Conservation (phyloP, 2,797 vertebrate species). For the Tapirus indicus region DNA sequence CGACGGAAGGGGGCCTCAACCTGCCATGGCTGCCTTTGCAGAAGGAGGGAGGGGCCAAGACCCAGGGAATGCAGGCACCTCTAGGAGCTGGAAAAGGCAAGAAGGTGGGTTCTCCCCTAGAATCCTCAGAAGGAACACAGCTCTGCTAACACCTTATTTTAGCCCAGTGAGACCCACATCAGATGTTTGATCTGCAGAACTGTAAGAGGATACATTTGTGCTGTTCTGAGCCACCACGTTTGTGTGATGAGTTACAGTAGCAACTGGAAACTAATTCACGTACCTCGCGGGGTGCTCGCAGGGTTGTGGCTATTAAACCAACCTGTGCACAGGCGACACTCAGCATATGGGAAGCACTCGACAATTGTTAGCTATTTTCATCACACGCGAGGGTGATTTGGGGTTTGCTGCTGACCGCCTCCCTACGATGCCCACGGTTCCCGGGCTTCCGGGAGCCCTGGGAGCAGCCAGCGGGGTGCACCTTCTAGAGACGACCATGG, state of each 20-base stretch:
- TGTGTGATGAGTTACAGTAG: fast-evolving
- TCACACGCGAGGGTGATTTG: fast-evolving
- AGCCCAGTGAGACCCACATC: background rate
- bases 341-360: fast-evolving
- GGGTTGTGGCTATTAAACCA: no score
- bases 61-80: fast-evolving
- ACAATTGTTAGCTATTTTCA: fast-evolving
- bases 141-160: fast-evolving
- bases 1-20: fast-evolving
- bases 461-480: background rate
- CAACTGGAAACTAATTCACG: background rate
- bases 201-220: fast-evolving
- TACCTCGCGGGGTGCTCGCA: fast-evolving
- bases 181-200: background rate
- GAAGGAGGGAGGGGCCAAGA: fast-evolving
- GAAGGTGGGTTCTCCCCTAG: fast-evolving
- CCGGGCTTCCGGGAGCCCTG: background rate
- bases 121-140: background rate
- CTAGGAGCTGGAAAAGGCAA: background rate
- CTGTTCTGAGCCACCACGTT: background rate
- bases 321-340: fast-evolving
- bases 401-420: background rate
- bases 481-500: background rate
- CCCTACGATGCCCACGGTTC: fast-evolving
- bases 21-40: fast-evolving